These are phyloP conservation scores for Syngnathus typhle DNA, from an alignment of 2,113 vertebrate species.

Conservation along the genomic window DNA sequence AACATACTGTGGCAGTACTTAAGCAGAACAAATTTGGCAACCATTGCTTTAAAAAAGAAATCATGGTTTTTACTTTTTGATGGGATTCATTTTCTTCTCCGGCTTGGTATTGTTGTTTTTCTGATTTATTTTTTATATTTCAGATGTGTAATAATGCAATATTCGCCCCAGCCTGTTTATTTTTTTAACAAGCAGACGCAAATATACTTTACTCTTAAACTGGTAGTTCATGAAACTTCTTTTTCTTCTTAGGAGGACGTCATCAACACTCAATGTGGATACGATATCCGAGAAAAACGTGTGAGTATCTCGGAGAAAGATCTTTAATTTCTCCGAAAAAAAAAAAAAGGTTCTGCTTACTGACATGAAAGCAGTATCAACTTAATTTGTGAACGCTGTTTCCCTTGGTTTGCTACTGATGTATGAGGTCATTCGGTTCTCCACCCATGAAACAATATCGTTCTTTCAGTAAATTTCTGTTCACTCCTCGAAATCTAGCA, in stretches of 20 bases:
- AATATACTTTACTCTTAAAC: neutral
- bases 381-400: neutral
- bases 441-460: conserved; percentile 44
- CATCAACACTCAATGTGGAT: conserved; percentile 98
- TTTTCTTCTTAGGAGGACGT: conserved; percentile 84
- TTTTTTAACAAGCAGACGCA: neutral
- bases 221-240: neutral
- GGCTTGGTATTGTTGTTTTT: neutral
- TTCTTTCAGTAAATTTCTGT: conserved; percentile 30
- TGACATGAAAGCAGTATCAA: conserved; percentile 9
- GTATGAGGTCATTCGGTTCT: conserved; percentile 44
- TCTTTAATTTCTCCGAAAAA: neutral
- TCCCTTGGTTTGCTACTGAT: conserved; percentile 14
- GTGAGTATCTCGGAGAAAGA: conserved; percentile 68
- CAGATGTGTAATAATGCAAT: neutral
- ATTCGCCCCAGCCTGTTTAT: neutral
- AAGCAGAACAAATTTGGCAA: conserved; percentile 6
- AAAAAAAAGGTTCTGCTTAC: neutral
- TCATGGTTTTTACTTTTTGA: neutral
- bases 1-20: conserved; percentile 4
- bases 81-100: neutral
- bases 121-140: neutral
- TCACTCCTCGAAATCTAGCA: conserved; percentile 34
- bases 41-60: neutral
- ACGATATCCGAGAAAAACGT: conserved; percentile 90